Evolutionary conservation across 1,140 invertebrate species (phyloP).

Genomic region (Megalonaias nervosa): DNA sequence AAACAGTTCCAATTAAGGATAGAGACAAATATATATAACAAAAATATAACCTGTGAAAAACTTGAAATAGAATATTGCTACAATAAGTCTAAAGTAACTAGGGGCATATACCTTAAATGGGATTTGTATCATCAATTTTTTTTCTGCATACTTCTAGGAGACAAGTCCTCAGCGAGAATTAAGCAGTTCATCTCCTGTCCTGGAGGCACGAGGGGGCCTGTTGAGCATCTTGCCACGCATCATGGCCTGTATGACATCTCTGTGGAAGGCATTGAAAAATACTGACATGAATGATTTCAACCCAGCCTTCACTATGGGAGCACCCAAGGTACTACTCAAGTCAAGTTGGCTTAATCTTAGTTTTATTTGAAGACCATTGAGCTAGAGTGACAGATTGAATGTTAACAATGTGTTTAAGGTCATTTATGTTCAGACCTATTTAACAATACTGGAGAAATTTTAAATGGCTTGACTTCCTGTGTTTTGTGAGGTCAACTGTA

Average conservation of each 20-base stretch:
- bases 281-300: constrained; percentile 70
- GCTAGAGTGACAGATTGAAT: no score
- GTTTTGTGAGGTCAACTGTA: no score
- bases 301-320: constrained; percentile 67
- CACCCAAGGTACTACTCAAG: constrained; percentile 58
- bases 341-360: no score
- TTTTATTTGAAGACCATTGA: no score
- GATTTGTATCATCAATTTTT: not conserved
- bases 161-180: constrained; percentile 63
- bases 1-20: no score
- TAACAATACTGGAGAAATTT: no score
- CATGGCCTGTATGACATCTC: constrained; percentile 82
- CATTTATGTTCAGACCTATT: no score
- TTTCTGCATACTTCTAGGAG: constrained; percentile 49
- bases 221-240: constrained; percentile 87
- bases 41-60: no score
- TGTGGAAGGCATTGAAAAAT: constrained; percentile 83
- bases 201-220: constrained; percentile 81
- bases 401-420: no score
- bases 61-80: no score
- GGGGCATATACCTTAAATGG: not conserved
- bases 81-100: not conserved
- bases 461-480: no score
- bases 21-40: no score
- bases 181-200: constrained; percentile 63